A percentile compares a stretch with the other conserved stretches of the same genome.
Evolutionary conservation across 2,888 invertebrate genomes (phyloP).

Genomic region (Drosophila fulvimacula): DNA sequence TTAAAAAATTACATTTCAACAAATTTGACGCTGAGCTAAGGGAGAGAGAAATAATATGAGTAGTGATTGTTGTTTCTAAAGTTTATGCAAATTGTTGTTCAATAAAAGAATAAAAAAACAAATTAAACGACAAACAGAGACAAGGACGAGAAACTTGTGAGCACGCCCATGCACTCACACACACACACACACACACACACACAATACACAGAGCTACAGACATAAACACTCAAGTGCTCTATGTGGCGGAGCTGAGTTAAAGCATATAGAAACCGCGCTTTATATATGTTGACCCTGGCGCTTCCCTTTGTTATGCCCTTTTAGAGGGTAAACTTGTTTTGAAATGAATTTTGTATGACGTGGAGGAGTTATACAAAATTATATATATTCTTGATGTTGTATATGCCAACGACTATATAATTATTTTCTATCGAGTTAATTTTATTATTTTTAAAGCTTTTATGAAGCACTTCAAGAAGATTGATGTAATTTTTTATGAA

Average conservation of each 20-base stretch:
- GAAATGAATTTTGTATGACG: background rate
- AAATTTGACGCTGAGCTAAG: conserved; percentile 4
- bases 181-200: conserved; percentile 33
- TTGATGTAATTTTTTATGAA: too few species aligned
- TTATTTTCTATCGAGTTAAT: too few species aligned
- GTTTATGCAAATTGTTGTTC: conserved; percentile 21
- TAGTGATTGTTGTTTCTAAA: conserved; percentile 20
- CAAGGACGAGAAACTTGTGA: conserved; percentile 27
- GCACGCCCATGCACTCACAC: conserved; percentile 26
- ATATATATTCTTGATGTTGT: background rate
- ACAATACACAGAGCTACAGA: conserved; percentile 11
- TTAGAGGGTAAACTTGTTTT: background rate
- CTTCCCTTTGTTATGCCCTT: conserved; percentile 4
- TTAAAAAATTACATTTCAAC: background rate
- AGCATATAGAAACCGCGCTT: conserved; percentile 66
- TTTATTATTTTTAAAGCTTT: too few species aligned
- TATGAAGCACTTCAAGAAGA: too few species aligned
- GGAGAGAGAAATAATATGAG: background rate
- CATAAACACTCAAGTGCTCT: conserved; percentile 12
- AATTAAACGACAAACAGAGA: conserved; percentile 41
- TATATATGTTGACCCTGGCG: conserved; percentile 32
- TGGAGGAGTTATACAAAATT: background rate
- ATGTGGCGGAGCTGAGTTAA: conserved; percentile 62
- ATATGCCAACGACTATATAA: too few species aligned
- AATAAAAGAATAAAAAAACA: conserved; percentile 26